Base-by-base conservation (phyloP, 2,797 vertebrate genomes). In the Simalia tracyae region DNA sequence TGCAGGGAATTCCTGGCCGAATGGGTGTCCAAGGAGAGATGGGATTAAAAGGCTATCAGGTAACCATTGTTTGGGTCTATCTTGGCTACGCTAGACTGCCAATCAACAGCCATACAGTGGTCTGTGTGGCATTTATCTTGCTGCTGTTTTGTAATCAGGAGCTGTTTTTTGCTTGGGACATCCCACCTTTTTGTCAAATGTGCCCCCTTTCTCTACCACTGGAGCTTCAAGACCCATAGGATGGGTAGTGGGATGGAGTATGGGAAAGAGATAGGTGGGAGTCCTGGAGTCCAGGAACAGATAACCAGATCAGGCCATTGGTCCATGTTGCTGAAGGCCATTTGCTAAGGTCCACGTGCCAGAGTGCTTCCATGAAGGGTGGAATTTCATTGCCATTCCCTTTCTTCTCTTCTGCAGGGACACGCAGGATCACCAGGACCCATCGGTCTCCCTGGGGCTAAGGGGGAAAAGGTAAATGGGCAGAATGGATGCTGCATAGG, bases 21-120 rank as follows among this genome's bases (percentile, higher is more conserved):
- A 99, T 99, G 99, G 99, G 99, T 93, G 96, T 98, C 91, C 98
- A 99, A 94, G 99, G 99, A 31, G 99, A 99, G 89, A 96, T 98
- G 7, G 99, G 99, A 92, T 95, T 99, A 91, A 97, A 98, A 92
- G 99, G 99, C 86, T 99, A 99, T 94, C 97, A 99, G 97, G 99
- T 99, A 97, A 97, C 68, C 0, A 0, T 92, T 54, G 9, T 3
- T 92, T 93, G 93, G 86, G 28, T 17, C 68, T 8, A 56, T 57
- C 5, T 19, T 3, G 2, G 87, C 7, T 36, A 28, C 7, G 1
- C 14, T 81, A 26, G 7, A 1, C 19, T n/a, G 4, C 0, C 17
- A 36, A 22, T 61, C 11, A 31, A 19, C 24, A n/a, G 56, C 26
- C 2, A 19, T 24, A 14, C 10, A 19, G 4, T 6, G 36, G 19